A percentile compares a stretch with the other conserved stretches of the same genome.
Conservation (phyloP, 1,140 invertebrate genomes). For the Apis laboriosa region DNA sequence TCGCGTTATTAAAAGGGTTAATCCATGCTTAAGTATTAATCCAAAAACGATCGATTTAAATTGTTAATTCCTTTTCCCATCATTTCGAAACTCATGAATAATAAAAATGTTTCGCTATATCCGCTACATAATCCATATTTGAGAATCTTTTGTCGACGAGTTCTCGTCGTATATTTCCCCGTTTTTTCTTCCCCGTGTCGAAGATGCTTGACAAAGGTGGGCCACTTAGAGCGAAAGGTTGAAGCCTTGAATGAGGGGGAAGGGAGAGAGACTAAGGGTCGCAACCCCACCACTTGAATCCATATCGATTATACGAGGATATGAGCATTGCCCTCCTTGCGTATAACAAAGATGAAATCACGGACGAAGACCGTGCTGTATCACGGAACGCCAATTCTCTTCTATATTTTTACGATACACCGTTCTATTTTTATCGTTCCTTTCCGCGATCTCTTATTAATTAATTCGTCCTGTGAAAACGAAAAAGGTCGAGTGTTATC, state of each 20-base stretch:
- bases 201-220: slow-evolving; percentile 39
- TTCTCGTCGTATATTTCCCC: slow-evolving; percentile 28
- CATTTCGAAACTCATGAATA: too few relatives aligned
- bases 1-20: too few relatives aligned
- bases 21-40: too few relatives aligned
- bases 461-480: too few relatives aligned
- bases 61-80: background rate
- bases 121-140: background rate
- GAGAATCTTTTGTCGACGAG: slow-evolving; percentile 11
- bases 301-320: slow-evolving; percentile 39
- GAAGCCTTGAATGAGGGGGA: background rate
- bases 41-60: background rate
- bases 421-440: too few relatives aligned
- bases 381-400: background rate
- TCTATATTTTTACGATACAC: background rate
- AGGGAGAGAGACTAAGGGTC: slow-evolving; percentile 12
- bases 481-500: too few relatives aligned
- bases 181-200: background rate
- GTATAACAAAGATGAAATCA: background rate
- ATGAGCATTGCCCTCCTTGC: background rate
- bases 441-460: too few relatives aligned
- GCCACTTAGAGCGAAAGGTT: slow-evolving; percentile 39
- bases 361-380: background rate
- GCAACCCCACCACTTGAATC: slow-evolving; percentile 25
- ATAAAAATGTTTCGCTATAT: slow-evolving; percentile 3